Percentiles rank a stretch among this genome's conserved stretches.
These are phyloP conservation scores for Ceuthmochares aereus DNA, from an alignment of 2,113 vertebrate species.

Conservation along the genomic window DNA sequence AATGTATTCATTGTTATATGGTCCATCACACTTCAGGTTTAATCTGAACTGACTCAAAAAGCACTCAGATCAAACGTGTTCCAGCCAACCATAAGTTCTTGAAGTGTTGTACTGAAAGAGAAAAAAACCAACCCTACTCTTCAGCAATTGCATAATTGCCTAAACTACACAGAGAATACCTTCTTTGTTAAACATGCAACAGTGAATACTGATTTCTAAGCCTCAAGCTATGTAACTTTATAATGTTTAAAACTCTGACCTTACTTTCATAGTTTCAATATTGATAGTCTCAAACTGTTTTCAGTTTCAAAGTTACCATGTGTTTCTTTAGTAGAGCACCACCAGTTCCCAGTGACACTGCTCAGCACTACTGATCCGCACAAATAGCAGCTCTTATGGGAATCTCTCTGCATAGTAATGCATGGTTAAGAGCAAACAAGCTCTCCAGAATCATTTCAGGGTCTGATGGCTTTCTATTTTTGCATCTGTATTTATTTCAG, in stretches of 20 bases:
- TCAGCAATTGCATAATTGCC: slow-evolving; percentile 47
- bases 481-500: background rate
- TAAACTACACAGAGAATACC: slow-evolving; percentile 53
- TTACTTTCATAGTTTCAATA: slow-evolving; percentile 37
- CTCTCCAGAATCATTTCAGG: background rate
- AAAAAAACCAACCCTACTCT: background rate
- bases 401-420: background rate
- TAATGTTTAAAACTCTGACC: slow-evolving; percentile 33
- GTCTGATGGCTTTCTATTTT: background rate
- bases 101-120: slow-evolving; percentile 30
- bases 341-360: background rate
- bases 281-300: background rate
- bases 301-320: background rate
- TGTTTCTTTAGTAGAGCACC: background rate
- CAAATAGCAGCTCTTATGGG: background rate
- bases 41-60: slow-evolving; percentile 63
- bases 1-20: slow-evolving; percentile 30
- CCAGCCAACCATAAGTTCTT: slow-evolving; percentile 38
- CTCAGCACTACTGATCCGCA: background rate
- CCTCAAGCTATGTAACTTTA: slow-evolving; percentile 45
- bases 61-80: slow-evolving; percentile 51
- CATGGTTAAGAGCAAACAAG: background rate
- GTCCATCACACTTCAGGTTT: slow-evolving; percentile 41
- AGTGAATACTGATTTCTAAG: slow-evolving; percentile 52
- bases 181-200: slow-evolving; percentile 55